Conservation (phyloP, 2,113 vertebrate species). For the Orthonyx spaldingii region DNA sequence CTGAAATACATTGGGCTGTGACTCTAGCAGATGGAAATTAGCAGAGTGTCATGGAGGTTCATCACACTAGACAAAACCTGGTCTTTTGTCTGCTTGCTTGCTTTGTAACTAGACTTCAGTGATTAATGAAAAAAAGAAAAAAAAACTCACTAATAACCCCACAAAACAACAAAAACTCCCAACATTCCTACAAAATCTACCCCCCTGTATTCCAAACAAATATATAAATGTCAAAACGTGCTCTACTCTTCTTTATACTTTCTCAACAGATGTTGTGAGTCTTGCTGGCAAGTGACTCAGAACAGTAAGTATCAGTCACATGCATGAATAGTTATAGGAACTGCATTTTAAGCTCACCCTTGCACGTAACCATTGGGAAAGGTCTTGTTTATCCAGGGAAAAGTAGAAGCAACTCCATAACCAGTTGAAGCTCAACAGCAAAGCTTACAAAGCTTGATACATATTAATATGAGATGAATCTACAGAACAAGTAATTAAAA, state of each 20-base stretch:
- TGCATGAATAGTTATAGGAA: neutral
- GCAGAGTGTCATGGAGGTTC: neutral
- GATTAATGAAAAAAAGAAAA: neutral
- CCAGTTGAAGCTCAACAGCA: neutral
- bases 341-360: neutral
- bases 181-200: neutral
- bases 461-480: neutral
- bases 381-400: neutral
- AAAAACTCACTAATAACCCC: rapidly evolving
- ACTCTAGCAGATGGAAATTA: neutral
- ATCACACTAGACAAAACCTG: neutral
- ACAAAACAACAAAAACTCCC: neutral
- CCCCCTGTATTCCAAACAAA: neutral
- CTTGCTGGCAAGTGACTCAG: neutral
- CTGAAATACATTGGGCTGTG: neutral
- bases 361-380: neutral
- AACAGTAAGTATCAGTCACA: neutral
- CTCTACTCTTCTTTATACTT: neutral
- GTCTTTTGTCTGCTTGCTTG: neutral
- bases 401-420: neutral
- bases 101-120: neutral
- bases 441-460: neutral
- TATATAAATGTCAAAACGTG: neutral
- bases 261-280: neutral
- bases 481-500: neutral